Evolutionary conservation across 2,888 invertebrate species (phyloP).

Genomic region (Nezara viridula): DNA sequence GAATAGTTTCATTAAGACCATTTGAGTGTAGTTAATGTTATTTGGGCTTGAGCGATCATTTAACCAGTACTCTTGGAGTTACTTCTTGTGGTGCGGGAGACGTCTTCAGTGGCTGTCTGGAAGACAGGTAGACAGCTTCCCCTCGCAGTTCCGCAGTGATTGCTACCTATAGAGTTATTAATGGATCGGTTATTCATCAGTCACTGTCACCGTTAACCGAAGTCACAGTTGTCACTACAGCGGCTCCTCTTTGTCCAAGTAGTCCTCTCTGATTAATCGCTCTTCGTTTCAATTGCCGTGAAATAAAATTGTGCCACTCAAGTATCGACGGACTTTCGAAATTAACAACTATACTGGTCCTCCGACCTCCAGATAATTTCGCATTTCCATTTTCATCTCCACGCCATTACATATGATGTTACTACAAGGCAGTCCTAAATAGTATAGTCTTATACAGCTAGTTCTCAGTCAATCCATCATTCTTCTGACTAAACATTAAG

Average conservation of each 20-base stretch:
- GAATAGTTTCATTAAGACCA: too few species aligned
- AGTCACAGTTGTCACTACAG: slow-evolving; percentile 33
- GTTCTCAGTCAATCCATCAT: neutral
- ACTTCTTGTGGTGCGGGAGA: neutral
- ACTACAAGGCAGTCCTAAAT: neutral
- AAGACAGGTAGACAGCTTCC: neutral
- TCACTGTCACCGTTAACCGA: neutral
- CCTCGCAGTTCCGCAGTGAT: neutral
- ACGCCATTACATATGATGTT: neutral
- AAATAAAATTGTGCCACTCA: slow-evolving; percentile 3
- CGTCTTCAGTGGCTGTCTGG: neutral
- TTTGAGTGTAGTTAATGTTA: neutral
- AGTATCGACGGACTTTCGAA: neutral
- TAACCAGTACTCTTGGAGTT: neutral
- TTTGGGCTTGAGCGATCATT: neutral
- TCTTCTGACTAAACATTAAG: neutral
- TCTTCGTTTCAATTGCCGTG: neutral
- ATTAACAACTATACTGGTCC: neutral
- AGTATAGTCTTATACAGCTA: neutral
- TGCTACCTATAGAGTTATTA: neutral
- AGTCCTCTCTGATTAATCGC: neutral
- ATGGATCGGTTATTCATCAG: slow-evolving; percentile 14
- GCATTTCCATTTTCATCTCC: neutral
- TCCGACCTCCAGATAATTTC: neutral
- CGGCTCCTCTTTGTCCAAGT: neutral